Base-by-base conservation (phyloP, 1,140 invertebrate species). In the Drosophila asahinai region DNA sequence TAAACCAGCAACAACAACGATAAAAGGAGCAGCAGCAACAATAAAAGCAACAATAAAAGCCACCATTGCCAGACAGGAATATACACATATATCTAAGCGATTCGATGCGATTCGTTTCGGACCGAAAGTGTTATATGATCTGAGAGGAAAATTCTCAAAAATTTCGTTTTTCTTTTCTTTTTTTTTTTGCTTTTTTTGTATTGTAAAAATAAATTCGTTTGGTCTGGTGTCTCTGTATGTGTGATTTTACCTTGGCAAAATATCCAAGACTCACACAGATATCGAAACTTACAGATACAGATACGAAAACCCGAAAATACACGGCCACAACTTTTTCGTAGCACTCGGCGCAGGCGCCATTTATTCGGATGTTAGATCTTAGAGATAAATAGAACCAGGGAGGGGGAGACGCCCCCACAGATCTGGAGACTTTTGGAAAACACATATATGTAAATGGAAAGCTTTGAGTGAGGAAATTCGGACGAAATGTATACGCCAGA, bases 101-200 rank as follows among this genome's bases (percentile, higher is more conserved):
- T 59, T 65, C 67, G 77, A 62, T 30, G 55, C 77, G 76, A 64
- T 8, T 36, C 51, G 12, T 19, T 19, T 48, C 64, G 80, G 25
- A 55, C 36, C 54, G 54, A 57, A 68, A 77, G 80, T 90, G 84
- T 89, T 89, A 89, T 89, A 89, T 89, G 84, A 89, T 89, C 81
- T 89, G 62, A 67, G 80, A 65, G 60, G 49, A 71, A 62, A 67
- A 76, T 64, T 43, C 72, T 48, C 33, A 60, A 68, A 59, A 59
- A 68, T 58, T 66, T 67, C 36, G 71, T 42, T 57, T 58, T 70
- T 55, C 25, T 58, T 36, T 49, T 58, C 40, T 22, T 38, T 22
- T 38, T 74, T 47, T 65, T 71, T 27, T 70, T 47, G 33, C 12
- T 71, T 63, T 55, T 47, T 49, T 72, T 45, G 59, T 74, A 77